Conservation (phyloP, 2,113 vertebrate species). For the Bubo blakistoni region DNA sequence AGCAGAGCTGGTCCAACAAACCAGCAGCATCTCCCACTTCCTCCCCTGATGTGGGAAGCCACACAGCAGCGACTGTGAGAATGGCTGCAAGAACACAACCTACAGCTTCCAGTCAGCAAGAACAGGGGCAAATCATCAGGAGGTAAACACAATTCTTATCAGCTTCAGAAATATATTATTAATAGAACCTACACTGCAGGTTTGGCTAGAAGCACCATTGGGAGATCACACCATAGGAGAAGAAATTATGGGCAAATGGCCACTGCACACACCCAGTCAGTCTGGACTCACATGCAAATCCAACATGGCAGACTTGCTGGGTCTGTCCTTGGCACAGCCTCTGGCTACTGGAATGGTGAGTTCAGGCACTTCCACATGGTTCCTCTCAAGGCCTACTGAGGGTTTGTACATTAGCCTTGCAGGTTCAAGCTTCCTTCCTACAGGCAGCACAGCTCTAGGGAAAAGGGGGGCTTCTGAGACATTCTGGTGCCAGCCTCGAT, state of each 20-base stretch:
- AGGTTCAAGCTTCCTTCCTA: background rate
- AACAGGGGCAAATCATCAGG: background rate
- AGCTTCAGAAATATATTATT: background rate
- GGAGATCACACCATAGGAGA: background rate
- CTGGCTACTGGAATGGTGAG: background rate
- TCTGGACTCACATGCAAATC: background rate
- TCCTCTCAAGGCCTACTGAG: background rate
- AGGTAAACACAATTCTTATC: background rate
- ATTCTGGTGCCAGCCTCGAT: background rate
- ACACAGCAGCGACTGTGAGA: background rate
- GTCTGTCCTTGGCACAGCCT: background rate
- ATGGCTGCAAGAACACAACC: background rate
- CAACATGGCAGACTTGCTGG: background rate
- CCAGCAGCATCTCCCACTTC: background rate
- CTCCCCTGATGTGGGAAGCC: background rate
- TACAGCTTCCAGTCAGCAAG: background rate
- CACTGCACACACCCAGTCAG: background rate
- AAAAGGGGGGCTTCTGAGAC: accelerated
- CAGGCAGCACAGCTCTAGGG: background rate
- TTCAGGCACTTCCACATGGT: background rate
- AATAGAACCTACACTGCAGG: background rate
- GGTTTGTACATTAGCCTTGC: background rate
- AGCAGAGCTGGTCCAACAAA: background rate
- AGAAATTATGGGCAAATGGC: background rate
- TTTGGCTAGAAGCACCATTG: background rate